These are phyloP conservation scores for Tetragnatha versicolor DNA, from an alignment of 1,140 invertebrate species.

Conservation along the genomic window DNA sequence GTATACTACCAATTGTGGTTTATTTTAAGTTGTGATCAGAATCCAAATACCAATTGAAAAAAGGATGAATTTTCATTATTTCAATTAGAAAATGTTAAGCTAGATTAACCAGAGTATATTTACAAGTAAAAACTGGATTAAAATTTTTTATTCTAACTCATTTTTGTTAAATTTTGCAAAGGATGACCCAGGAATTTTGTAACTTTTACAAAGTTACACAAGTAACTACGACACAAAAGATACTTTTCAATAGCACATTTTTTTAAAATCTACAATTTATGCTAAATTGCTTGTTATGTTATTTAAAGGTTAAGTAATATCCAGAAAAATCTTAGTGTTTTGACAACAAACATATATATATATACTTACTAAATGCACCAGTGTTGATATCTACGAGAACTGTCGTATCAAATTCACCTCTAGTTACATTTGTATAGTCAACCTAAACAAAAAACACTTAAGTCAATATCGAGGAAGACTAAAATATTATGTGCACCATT, in stretches of 20 bases:
- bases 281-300: neutral
- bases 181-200: neutral
- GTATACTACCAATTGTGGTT: too few species aligned
- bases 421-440: neutral
- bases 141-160: too few species aligned
- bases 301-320: neutral
- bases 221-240: neutral
- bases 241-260: neutral
- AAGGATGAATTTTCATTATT: too few species aligned
- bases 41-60: too few species aligned
- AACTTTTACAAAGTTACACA: neutral
- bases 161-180: too few species aligned
- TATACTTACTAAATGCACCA: neutral
- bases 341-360: neutral
- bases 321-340: too few species aligned
- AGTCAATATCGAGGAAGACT: too few species aligned
- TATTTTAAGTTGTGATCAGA: too few species aligned
- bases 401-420: constrained; percentile 12
- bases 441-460: neutral
- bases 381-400: neutral
- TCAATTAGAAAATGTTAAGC: too few species aligned
- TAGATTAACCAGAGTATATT: too few species aligned
- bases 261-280: neutral
- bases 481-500: too few species aligned
- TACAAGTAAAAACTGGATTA: too few species aligned